These are phyloP conservation scores for Cyrtorhinus lividipennis DNA, from an alignment of 1,140 invertebrate genomes.

Conservation along the genomic window DNA sequence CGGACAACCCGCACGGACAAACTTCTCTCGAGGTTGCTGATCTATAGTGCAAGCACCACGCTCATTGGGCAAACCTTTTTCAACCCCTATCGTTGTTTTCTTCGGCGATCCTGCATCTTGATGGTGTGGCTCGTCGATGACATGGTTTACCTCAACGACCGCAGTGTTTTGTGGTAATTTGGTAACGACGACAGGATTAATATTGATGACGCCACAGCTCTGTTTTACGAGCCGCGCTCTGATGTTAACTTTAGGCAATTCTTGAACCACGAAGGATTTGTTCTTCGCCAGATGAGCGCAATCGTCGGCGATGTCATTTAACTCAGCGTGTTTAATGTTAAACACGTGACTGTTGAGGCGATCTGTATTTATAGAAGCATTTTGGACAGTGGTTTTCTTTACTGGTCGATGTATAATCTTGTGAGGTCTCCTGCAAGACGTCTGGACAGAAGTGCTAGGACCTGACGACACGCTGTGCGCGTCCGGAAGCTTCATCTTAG, in stretches of 20 bases:
- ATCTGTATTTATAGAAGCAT: background rate
- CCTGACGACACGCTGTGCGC: background rate
- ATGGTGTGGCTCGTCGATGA: too few species aligned
- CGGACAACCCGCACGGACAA: too few species aligned
- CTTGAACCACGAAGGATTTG: conserved; percentile 2
- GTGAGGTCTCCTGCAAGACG: background rate
- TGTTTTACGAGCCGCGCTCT: conserved; percentile 11
- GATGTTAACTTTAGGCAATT: conserved; percentile 14
- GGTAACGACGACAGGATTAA: background rate
- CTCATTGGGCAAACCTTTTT: too few species aligned
- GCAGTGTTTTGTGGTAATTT: conserved; percentile 6
- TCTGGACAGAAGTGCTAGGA: background rate
- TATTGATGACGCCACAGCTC: conserved; percentile 7
- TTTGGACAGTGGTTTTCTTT: background rate
- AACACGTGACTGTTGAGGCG: background rate
- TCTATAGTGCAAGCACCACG: too few species aligned
- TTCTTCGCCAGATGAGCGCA: background rate
- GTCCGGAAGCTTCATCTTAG: background rate
- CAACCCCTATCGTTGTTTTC: too few species aligned
- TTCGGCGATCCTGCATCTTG: too few species aligned
- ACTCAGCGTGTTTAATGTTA: background rate
- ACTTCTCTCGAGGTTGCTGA: too few species aligned
- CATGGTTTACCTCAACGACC: conserved; percentile 11
- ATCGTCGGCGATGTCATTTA: background rate
- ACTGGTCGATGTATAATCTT: background rate